Conservation (phyloP, 2,113 vertebrate genomes). For the Zapornia atra region DNA sequence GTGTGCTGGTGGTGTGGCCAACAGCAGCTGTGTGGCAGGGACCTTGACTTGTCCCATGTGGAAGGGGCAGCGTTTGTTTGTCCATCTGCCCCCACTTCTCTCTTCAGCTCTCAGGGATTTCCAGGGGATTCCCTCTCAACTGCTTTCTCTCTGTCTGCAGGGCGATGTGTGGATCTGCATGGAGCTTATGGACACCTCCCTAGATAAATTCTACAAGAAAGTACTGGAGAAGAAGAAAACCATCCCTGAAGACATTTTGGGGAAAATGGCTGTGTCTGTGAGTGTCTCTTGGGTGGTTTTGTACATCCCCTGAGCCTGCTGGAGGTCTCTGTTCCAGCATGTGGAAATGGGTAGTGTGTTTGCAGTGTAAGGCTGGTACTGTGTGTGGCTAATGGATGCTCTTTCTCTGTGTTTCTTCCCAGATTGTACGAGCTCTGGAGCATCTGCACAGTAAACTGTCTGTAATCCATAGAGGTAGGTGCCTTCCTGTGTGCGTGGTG, state of each 20-base stretch:
- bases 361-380: not conserved
- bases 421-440: slow-evolving; percentile 83
- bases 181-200: slow-evolving; percentile 84
- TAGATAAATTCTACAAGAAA: slow-evolving; percentile 85
- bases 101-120: not conserved
- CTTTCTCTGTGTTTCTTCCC: not conserved
- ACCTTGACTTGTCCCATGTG: not conserved
- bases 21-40: accelerated
- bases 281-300: slow-evolving; percentile 25
- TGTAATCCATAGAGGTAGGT: slow-evolving; percentile 81
- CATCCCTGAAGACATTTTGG: slow-evolving; percentile 82
- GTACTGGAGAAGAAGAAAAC: slow-evolving; percentile 81
- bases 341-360: not conserved
- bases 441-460: slow-evolving; percentile 85
- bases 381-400: not conserved
- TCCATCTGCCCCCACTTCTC: not conserved
- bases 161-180: slow-evolving; percentile 86
- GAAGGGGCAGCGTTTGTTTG: not conserved
- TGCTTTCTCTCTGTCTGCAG: not conserved
- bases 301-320: not conserved
- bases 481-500: not conserved
- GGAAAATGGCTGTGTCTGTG: slow-evolving; percentile 82
- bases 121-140: not conserved
- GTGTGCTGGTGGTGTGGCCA: not conserved
- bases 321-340: not conserved